A percentile compares a stretch with the other conserved stretches of the same genome.
Evolutionary conservation across 1,140 invertebrate genomes (phyloP).

Genomic region (Elysia chlorotica): DNA sequence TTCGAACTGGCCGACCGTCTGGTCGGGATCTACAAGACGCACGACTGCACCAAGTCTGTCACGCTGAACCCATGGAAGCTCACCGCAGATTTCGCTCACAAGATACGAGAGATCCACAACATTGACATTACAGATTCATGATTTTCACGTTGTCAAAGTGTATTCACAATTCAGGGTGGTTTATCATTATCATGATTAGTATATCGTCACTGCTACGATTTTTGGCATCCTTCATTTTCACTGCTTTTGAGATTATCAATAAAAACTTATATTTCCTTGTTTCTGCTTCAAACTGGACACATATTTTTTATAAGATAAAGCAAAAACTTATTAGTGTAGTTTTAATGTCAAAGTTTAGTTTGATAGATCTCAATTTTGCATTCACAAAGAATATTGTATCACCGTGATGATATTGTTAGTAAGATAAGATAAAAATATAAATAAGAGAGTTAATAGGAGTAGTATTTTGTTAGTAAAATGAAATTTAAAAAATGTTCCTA

Average conservation of each 20-base stretch:
- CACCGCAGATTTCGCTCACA: constrained; percentile 20
- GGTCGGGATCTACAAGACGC: constrained; percentile 95
- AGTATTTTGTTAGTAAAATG: too few relatives aligned
- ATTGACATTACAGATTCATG: constrained; percentile 9
- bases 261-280: neutral
- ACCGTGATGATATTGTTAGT: too few relatives aligned
- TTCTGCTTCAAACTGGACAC: neutral
- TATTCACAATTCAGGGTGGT: neutral
- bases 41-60: constrained; percentile 84
- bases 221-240: neutral
- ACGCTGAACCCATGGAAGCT: constrained; percentile 63
- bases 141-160: neutral
- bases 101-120: constrained; percentile 10
- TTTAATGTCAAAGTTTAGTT: too few relatives aligned
- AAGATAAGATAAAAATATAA: too few relatives aligned
- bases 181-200: neutral
- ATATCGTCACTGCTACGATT: neutral
- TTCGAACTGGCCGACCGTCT: constrained; percentile 91
- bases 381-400: too few relatives aligned
- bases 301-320: too few relatives aligned
- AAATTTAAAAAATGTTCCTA: too few relatives aligned
- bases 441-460: too few relatives aligned
- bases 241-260: neutral
- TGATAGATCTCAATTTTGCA: too few relatives aligned
- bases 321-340: too few relatives aligned